Conservation (phyloP, 2,113 vertebrate species). For the Aptenodytes forsteri region DNA sequence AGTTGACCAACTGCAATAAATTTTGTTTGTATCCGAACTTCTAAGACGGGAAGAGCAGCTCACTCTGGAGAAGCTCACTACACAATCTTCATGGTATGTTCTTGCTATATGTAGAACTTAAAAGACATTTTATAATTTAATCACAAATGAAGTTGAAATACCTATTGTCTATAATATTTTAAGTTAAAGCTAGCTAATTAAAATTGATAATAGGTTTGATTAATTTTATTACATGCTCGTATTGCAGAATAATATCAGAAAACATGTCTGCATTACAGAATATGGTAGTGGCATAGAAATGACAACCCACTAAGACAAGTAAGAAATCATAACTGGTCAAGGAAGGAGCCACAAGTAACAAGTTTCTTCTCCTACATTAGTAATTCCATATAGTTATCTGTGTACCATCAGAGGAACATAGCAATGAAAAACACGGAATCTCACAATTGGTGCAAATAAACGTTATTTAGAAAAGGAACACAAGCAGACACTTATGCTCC, state of each 20-base stretch:
- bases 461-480: not conserved
- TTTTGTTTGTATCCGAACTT: not conserved
- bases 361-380: not conserved
- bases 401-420: not conserved
- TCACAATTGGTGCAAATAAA: not conserved
- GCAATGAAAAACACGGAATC: not conserved
- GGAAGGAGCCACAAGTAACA: not conserved
- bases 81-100: not conserved
- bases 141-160: not conserved
- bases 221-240: not conserved
- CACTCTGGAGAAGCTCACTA: not conserved
- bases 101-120: not conserved
- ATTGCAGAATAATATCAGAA: not conserved
- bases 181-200: not conserved
- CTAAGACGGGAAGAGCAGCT: not conserved
- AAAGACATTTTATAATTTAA: not conserved
- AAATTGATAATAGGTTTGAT: not conserved
- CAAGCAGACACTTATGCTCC: not conserved
- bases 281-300: not conserved
- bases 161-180: not conserved
- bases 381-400: not conserved
- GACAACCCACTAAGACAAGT: not conserved
- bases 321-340: not conserved
- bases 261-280: not conserved
- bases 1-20: constrained; percentile 4